Conservation (phyloP, 2,113 vertebrate genomes). For the Solea solea region DNA sequence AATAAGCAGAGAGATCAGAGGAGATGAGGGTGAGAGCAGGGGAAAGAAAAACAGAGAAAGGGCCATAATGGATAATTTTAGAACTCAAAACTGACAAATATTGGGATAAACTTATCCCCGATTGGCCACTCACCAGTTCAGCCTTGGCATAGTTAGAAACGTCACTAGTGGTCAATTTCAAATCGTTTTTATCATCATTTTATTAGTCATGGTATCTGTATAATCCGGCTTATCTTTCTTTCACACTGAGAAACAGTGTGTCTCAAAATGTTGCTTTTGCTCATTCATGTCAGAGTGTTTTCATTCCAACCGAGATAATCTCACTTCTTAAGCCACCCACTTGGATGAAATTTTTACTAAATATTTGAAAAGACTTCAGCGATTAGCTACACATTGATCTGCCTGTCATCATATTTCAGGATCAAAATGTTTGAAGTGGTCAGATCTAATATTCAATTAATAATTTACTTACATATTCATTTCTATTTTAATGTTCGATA, state of each 20-base stretch:
- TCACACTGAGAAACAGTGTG: constrained; percentile 14
- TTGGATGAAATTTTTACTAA: too few species aligned
- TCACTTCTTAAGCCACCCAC: not conserved
- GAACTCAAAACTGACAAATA: constrained; percentile 18
- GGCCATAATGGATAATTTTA: constrained; percentile 59
- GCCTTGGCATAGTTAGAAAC: constrained; percentile 48
- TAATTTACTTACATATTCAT: constrained; percentile 9
- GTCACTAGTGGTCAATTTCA: constrained; percentile 37
- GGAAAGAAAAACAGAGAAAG: constrained; percentile 39
- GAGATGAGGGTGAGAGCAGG: constrained; percentile 36
- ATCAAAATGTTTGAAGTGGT: constrained; percentile 13
- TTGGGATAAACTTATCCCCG: constrained; percentile 18
- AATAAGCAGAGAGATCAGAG: constrained; percentile 40
- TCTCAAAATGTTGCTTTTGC: constrained; percentile 26
- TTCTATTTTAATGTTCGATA: constrained; percentile 4
- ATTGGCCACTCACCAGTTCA: constrained; percentile 15
- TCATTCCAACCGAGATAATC: not conserved
- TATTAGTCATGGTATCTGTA: constrained; percentile 39
- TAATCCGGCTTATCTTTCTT: constrained; percentile 30
- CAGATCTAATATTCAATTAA: not conserved
- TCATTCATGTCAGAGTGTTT: constrained; percentile 26
- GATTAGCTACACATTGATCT: too few species aligned
- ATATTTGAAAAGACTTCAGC: too few species aligned
- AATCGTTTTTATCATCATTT: constrained; percentile 49
- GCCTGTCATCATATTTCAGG: not conserved